Percentiles rank a stretch among this genome's conserved stretches.
phyloP scores from a whole-genome alignment of 2,113 vertebrate species.

The Andinoacara biseriatus region DNA sequence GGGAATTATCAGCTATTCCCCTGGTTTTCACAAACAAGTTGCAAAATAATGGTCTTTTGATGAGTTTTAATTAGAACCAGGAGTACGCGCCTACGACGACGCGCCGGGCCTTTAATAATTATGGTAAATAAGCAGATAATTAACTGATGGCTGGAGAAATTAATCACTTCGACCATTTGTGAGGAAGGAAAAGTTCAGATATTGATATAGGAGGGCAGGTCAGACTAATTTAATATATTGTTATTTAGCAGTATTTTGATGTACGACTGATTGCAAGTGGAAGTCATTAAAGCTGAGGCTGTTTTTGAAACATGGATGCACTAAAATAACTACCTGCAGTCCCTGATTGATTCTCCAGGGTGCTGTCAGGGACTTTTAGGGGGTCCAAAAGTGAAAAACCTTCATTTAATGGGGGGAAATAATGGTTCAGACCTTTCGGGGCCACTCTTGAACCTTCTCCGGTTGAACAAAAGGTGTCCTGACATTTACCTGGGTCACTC shows the following conservation, averaged over 20 bases:
- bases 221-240: neutral
- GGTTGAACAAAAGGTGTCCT: slow-evolving; percentile 51
- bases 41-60: slow-evolving; percentile 91
- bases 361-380: neutral
- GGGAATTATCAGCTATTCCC: slow-evolving; percentile 87
- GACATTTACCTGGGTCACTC: slow-evolving; percentile 65
- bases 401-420: slow-evolving; percentile 12
- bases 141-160: slow-evolving; percentile 30
- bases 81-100: slow-evolving; percentile 86
- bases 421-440: slow-evolving; percentile 42
- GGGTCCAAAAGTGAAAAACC: neutral
- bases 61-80: slow-evolving; percentile 93
- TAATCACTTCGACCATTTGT: slow-evolving; percentile 34
- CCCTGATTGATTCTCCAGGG: neutral
- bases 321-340: neutral
- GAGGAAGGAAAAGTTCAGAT: slow-evolving; percentile 37
- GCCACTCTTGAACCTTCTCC: slow-evolving; percentile 14
- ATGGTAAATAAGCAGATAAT: slow-evolving; percentile 36
- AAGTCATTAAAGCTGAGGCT: neutral
- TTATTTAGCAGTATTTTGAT: slow-evolving; percentile 17
- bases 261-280: neutral
- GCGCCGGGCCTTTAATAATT: slow-evolving; percentile 45
- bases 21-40: slow-evolving; percentile 87
- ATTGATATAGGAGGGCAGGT: slow-evolving; percentile 19
- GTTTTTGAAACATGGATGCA: neutral